Conservation (phyloP, 1,140 invertebrate genomes). For the Caerostris extrusa region DNA sequence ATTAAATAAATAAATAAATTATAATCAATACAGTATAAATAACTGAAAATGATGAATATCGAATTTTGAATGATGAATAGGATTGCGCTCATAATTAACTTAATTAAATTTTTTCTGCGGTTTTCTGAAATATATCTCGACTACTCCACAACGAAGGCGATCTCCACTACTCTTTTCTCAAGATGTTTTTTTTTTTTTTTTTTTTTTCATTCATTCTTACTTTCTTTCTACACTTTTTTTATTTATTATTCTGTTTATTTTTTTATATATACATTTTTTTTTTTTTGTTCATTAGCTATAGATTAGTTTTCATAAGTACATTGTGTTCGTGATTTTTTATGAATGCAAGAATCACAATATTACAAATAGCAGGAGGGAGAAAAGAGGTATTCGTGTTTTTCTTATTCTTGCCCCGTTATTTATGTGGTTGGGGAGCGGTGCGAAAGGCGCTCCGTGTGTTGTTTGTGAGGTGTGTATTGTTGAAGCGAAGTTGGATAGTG, state of each 20-base stretch:
- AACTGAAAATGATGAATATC: no score
- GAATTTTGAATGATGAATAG: no score
- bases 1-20: no score
- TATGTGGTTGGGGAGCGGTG: background rate
- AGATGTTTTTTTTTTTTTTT: conserved; percentile 19
- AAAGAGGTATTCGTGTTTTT: background rate
- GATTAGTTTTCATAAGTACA: conserved; percentile 33
- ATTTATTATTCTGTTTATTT: no score
- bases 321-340: conserved; percentile 22
- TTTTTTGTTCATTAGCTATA: conserved; percentile 42
- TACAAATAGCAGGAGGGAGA: background rate
- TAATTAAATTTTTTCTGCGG: conserved; percentile 66
- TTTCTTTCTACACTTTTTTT: background rate
- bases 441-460: no score
- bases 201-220: no score
- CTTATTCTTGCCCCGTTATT: background rate
- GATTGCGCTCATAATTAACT: conserved; percentile 2
- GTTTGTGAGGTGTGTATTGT: no score
- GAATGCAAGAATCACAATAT: background rate
- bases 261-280: no score
- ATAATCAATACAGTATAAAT: no score
- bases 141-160: background rate
- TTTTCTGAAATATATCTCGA: conserved; percentile 73
- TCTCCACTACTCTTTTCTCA: background rate
- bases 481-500: no score